Evolutionary conservation across 2,113 vertebrate genomes (phyloP).

Genomic region (Mesocricetus auratus): DNA sequence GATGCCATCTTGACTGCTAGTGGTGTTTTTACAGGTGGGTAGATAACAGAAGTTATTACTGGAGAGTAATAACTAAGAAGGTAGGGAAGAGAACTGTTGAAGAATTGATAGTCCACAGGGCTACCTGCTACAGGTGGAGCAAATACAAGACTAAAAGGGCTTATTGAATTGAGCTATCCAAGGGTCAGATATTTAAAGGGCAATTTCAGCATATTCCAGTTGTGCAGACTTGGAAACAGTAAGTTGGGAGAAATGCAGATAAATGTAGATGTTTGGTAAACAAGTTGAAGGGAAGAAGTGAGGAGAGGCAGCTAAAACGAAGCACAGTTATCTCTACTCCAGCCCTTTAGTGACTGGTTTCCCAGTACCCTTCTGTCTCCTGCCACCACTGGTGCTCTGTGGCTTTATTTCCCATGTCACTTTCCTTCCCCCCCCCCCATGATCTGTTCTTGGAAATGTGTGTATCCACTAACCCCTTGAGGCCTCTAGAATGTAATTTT

Average conservation of each 20-base stretch:
- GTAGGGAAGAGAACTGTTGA: background rate
- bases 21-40: background rate
- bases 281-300: background rate
- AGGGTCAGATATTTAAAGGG: background rate
- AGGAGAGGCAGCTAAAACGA: background rate
- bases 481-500: background rate
- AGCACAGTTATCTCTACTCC: background rate
- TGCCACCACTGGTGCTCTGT: background rate
- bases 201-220: background rate
- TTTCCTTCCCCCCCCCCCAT: background rate
- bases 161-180: background rate
- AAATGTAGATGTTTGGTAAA: conserved; percentile 4
- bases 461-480: background rate
- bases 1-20: background rate
- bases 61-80: background rate
- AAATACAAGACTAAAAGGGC: background rate
- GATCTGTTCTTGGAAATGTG: conserved; percentile 50
- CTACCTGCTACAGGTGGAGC: background rate
- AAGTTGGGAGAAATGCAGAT: background rate
- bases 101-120: background rate
- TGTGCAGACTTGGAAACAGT: background rate
- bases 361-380: background rate
- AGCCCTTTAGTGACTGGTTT: background rate
- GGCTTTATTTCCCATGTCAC: background rate
- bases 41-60: conserved; percentile 1